phyloP scores from a whole-genome alignment of 2,797 vertebrate species.

The Philypnodon macrostomus region DNA sequence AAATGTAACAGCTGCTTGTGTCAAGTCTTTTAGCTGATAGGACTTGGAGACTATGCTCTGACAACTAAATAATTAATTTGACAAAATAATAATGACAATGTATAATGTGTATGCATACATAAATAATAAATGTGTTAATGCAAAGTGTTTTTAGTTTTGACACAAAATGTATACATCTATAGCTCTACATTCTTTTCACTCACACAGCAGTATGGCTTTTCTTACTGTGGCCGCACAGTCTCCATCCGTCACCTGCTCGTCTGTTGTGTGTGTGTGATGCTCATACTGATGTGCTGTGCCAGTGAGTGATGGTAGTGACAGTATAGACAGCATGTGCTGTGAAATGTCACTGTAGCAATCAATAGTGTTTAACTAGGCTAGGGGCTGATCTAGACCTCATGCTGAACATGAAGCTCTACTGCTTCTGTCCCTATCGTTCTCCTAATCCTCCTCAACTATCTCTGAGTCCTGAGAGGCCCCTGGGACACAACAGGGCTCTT shows the following conservation, averaged over 20 bases:
- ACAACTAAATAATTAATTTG: too few relatives aligned
- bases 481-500: constrained; percentile 48
- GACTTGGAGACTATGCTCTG: background rate
- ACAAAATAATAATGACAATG: too few relatives aligned
- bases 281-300: constrained; percentile 34
- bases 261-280: constrained; percentile 28
- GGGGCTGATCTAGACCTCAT: constrained; percentile 77
- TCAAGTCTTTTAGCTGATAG: too few relatives aligned
- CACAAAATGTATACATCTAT: background rate
- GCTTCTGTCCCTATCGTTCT: constrained; percentile 33
- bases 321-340: constrained; percentile 70
- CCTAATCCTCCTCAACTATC: constrained; percentile 63
- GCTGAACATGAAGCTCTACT: constrained; percentile 66
- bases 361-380: constrained; percentile 79
- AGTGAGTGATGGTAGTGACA: constrained; percentile 73
- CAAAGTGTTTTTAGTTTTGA: too few relatives aligned
- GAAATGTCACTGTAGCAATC: constrained; percentile 80
- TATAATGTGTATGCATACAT: too few relatives aligned
- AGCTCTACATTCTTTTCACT: constrained; percentile 9
- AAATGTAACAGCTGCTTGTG: too few relatives aligned
- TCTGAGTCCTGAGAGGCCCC: constrained; percentile 46
- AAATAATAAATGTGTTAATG: too few relatives aligned
- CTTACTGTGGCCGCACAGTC: constrained; percentile 48
- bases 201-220: constrained; percentile 27
- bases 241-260: constrained; percentile 58